Conservation (phyloP, 2,113 vertebrate species). For the Misgurnus mizolepis region DNA sequence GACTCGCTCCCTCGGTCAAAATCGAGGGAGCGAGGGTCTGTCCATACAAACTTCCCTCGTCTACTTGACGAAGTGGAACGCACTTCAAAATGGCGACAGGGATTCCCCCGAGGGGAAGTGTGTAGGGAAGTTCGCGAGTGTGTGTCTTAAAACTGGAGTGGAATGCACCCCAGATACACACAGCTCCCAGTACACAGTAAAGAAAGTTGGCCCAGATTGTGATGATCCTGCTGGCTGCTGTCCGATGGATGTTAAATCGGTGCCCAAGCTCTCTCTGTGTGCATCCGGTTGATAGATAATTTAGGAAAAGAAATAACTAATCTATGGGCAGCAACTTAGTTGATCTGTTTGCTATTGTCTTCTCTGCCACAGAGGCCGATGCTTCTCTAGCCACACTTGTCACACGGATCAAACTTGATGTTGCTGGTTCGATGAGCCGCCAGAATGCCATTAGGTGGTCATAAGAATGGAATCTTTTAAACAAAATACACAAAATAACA, state of each 20-base stretch:
- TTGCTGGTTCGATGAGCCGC: conserved; percentile 19
- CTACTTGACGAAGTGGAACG: too few relatives aligned
- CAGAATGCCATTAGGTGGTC: conserved; percentile 20
- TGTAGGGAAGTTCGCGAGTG: too few relatives aligned
- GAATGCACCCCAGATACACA: conserved; percentile 27
- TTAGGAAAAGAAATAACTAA: too few relatives aligned
- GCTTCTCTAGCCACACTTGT: neutral
- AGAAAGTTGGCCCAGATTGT: conserved; percentile 41
- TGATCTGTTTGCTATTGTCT: neutral
- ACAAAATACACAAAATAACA: neutral
- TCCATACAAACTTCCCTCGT: too few relatives aligned
- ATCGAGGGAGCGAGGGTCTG: too few relatives aligned
- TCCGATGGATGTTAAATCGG: conserved; percentile 24
- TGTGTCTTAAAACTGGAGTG: too few relatives aligned
- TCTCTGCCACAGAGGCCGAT: neutral
- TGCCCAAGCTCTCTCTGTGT: conserved; percentile 25
- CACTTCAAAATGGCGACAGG: too few relatives aligned
- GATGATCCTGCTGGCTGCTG: conserved; percentile 27
- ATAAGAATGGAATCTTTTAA: neutral
- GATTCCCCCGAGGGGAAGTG: too few relatives aligned
- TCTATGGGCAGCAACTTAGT: neutral
- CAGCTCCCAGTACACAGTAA: conserved; percentile 25
- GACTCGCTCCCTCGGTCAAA: too few relatives aligned
- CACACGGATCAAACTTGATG: conserved; percentile 10
- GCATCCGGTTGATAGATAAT: too few relatives aligned